Percentiles rank a stretch among this genome's conserved stretches.
Conservation (phyloP, 2,888 invertebrate genomes). For the Meandrusa payeni region DNA sequence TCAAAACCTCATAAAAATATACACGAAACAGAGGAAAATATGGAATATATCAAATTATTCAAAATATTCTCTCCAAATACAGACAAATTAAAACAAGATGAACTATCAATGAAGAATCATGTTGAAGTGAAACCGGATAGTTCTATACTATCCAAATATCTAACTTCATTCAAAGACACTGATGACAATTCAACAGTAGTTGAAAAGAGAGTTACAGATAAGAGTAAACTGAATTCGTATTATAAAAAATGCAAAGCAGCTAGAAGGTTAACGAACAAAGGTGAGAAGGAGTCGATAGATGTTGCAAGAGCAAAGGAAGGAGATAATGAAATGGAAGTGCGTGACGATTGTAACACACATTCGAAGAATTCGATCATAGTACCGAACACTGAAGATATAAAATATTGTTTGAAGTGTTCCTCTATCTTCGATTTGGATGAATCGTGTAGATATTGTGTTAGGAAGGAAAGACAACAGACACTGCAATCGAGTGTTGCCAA, state of each 20-base stretch:
- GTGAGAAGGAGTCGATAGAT: slow-evolving; percentile 27
- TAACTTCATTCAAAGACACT: neutral
- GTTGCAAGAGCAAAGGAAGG: slow-evolving; percentile 1
- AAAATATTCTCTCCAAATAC: slow-evolving; percentile 8
- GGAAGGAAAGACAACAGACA: too few relatives aligned
- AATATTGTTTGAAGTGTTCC: slow-evolving; percentile 48
- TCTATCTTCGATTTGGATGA: slow-evolving; percentile 43
- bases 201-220: slow-evolving; percentile 11
- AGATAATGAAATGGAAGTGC: neutral
- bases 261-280: slow-evolving; percentile 7
- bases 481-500: too few relatives aligned
- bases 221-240: slow-evolving; percentile 33
- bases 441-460: slow-evolving; percentile 43
- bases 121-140: too few relatives aligned
- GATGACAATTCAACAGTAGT: slow-evolving; percentile 13
- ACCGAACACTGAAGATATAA: slow-evolving; percentile 34
- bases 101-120: too few relatives aligned
- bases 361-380: slow-evolving; percentile 34
- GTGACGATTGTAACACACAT: slow-evolving; percentile 26
- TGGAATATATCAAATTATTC: slow-evolving; percentile 22
- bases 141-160: neutral
- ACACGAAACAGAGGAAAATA: too few relatives aligned
- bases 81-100: too few relatives aligned
- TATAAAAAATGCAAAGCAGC: slow-evolving; percentile 39
- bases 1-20: too few relatives aligned